Evolutionary conservation across 2,888 invertebrate species (phyloP), one percentile per base, ranked within the genome.

Genomic region (Noctua janthe): DNA sequence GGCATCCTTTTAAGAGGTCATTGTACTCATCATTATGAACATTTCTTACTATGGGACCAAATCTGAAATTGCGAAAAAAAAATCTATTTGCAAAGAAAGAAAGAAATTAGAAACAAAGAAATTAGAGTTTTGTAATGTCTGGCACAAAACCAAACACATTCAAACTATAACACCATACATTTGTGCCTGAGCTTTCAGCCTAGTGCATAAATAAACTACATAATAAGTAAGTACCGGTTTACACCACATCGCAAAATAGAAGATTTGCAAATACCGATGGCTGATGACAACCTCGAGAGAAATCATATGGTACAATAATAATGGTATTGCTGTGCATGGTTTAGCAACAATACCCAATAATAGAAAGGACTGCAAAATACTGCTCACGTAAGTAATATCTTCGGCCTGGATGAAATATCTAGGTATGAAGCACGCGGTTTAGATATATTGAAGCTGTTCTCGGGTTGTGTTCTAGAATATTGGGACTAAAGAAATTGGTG

Each of bases 321-420:
- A 17, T 66, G 6, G 0, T 8, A 56, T 51, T 51, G 13, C 13
- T 20, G 15, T 54, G 23, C 39, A 71, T n/a, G 11, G n/a, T 56
- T 70, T 70, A 15, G 13, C 35, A 29, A 54, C 49, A 29, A 15
- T 11, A 69, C 15, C 39, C 54, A 51, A 67, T 67, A 75, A 79
- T 83, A 72, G 71, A 78, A 81, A 78, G 59, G 49, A n/a, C 29
- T 86, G 62, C 67, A 62, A 80, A 67, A 78, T 43, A 76, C 76
- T 66, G 59, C 13, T 39, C 80, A 87, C 84, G 84, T 85, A 87
- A 39, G 71, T 78, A 85, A 87, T 84, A 86, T 75, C 47, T 73
- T 75, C 49, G 73, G 49, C 72, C 69, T 39, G 59, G 20, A 80
- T 86, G 80, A 78, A 79, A 81, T 80, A 76, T 83, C 71, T 70